These are phyloP conservation scores for Anagrus nilaparvatae DNA, from an alignment of 1,140 invertebrate genomes.

Conservation along the genomic window DNA sequence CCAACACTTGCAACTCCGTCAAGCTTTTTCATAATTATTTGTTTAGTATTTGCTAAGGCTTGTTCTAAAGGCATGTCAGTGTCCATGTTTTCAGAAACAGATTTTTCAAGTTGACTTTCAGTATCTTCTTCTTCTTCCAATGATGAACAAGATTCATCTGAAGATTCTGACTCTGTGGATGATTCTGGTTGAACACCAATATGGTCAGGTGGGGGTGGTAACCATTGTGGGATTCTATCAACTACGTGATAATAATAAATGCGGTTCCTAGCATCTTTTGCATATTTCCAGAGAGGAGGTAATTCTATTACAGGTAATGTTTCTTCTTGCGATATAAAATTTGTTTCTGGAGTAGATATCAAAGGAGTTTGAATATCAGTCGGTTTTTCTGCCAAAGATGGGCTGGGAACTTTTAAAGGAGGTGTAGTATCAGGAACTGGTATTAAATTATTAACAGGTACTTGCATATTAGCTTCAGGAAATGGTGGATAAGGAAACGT, in stretches of 20 bases:
- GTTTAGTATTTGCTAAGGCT: constrained; percentile 12
- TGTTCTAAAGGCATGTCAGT: constrained; percentile 10
- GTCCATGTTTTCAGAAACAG: constrained; percentile 14
- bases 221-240: constrained; percentile 78
- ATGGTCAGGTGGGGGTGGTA: constrained; percentile 57
- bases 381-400: constrained; percentile 19
- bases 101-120: neutral
- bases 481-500: constrained; percentile 20
- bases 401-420: constrained; percentile 16
- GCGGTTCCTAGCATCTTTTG: constrained; percentile 67
- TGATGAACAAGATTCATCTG: constrained; percentile 42
- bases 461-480: constrained; percentile 18
- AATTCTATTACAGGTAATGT: constrained; percentile 55
- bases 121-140: constrained; percentile 40
- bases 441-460: constrained; percentile 24
- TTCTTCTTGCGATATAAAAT: constrained; percentile 24
- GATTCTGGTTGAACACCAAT: constrained; percentile 42
- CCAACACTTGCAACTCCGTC: constrained; percentile 9
- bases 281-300: constrained; percentile 79
- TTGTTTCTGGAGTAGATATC: constrained; percentile 4
- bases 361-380: constrained; percentile 14
- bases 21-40: constrained; percentile 19
- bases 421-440: constrained; percentile 25
- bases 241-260: constrained; percentile 87
- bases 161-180: constrained; percentile 36